Evolutionary conservation across 2,888 invertebrate genomes (phyloP).

Genomic region (Nomada ruficornis): DNA sequence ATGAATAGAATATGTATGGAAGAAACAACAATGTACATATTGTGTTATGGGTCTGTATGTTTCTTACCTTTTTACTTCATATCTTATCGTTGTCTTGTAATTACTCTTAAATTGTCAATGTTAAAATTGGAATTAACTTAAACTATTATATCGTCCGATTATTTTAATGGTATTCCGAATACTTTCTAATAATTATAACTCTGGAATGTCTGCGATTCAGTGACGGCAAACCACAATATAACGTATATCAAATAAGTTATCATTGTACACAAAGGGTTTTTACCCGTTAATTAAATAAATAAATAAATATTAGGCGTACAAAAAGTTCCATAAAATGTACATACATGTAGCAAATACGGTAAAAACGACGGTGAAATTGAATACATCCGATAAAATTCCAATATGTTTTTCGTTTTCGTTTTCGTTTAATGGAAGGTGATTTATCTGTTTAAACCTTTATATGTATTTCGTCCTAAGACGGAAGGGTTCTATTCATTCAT

Average conservation of each 20-base stretch:
- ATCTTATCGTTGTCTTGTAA: constrained; percentile 6
- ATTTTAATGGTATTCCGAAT: constrained; percentile 29
- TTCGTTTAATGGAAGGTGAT: too few relatives aligned
- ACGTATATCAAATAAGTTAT: too few relatives aligned
- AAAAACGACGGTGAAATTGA: neutral
- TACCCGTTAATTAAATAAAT: too few relatives aligned
- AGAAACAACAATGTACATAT: constrained; percentile 27
- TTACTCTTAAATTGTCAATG: constrained; percentile 7
- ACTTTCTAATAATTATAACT: constrained; percentile 29
- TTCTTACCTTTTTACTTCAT: constrained; percentile 2
- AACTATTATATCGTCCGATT: neutral
- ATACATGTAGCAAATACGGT: constrained; percentile 11
- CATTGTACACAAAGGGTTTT: too few relatives aligned
- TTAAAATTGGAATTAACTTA: neutral
- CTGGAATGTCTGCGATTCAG: constrained; percentile 53
- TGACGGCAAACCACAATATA: constrained; percentile 13
- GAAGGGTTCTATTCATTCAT: too few relatives aligned
- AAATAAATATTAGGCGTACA: constrained; percentile 28
- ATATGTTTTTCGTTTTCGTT: neutral
- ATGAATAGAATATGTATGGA: neutral
- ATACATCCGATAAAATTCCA: constrained; percentile 1
- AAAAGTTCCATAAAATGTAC: constrained; percentile 40
- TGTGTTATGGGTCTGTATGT: constrained; percentile 1
- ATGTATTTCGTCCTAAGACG: too few relatives aligned
- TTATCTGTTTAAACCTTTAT: constrained; percentile 24